Evolutionary conservation across 2,113 vertebrate species (phyloP).

Genomic region (Agapornis roseicollis): DNA sequence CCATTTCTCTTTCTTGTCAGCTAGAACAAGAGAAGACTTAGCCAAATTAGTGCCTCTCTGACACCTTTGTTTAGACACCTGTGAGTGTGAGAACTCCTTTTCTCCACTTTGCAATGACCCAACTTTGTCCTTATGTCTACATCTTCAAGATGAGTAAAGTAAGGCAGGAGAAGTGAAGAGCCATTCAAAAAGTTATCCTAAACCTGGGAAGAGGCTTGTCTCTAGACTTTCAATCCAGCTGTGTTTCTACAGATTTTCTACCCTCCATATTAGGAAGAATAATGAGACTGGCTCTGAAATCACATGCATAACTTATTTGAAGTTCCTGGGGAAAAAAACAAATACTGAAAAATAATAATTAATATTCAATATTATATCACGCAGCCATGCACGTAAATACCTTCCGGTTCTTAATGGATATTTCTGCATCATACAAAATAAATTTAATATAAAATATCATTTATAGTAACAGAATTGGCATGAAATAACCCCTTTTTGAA

Average conservation of each 20-base stretch:
- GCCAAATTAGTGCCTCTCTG: not conserved
- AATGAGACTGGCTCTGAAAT: not conserved
- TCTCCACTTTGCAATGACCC: not conserved
- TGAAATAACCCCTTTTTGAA: not conserved
- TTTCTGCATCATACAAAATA: not conserved
- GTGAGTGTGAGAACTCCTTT: not conserved
- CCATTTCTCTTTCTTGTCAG: accelerated
- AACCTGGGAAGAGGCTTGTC: not conserved
- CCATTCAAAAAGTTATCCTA: not conserved
- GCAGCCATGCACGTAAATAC: not conserved
- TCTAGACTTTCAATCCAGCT: not conserved
- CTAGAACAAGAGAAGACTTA: not conserved
- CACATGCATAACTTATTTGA: not conserved
- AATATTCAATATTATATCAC: not conserved
- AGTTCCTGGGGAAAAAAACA: not conserved
- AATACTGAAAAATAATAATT: not conserved
- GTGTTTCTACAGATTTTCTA: not conserved
- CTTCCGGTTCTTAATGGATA: not conserved
- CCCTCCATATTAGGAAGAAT: not conserved
- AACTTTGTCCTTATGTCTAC: not conserved
- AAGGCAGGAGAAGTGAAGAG: not conserved
- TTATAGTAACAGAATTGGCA: not conserved
- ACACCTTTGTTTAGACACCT: not conserved
- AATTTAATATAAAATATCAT: not conserved
- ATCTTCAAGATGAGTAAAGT: not conserved